Conservation (phyloP, 2,113 vertebrate genomes). For the Sisor rabdophorus region DNA sequence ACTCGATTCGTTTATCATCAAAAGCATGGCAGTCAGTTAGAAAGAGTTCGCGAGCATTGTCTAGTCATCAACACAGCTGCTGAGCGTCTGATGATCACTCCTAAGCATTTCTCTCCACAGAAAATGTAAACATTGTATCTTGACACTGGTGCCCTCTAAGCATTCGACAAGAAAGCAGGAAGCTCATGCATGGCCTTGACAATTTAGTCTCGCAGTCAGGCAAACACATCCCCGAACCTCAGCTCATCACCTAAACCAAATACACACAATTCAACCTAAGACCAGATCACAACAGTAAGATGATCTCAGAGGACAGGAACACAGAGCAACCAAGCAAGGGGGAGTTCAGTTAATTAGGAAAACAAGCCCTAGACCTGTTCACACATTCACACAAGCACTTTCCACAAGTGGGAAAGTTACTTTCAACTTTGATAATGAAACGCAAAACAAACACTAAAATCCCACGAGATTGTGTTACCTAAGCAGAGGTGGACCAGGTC, state of each 20-base stretch:
- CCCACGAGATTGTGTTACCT: conserved; percentile 11
- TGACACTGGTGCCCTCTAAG: conserved; percentile 19
- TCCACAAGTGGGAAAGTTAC: conserved; percentile 1
- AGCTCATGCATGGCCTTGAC: conserved; percentile 5
- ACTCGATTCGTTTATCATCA: conserved; percentile 7
- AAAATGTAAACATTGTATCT: conserved; percentile 4
- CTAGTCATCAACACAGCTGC: conserved; percentile 2
- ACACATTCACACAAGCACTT: conserved; percentile 23
- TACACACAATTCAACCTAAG: conserved; percentile 13
- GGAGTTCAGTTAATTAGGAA: conserved; percentile 26
- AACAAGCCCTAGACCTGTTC: conserved; percentile 16
- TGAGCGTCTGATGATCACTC: conserved; percentile 9
- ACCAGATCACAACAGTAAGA: conserved; percentile 15
- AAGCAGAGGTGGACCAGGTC: conserved; percentile 4
- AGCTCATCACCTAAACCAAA: conserved; percentile 10
- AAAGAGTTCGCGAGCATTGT: not conserved
- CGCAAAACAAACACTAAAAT: conserved; percentile 7
- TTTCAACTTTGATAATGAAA: conserved; percentile 26
- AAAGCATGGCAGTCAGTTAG: not conserved
- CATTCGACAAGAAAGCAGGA: not conserved
- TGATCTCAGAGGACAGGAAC: conserved; percentile 14
- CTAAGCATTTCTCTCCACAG: not conserved
- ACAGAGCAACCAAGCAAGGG: conserved; percentile 9
- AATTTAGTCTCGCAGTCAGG: conserved; percentile 2
- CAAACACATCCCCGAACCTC: conserved; percentile 7